A percentile compares a stretch with the other conserved stretches of the same genome.
phyloP scores from a whole-genome alignment of 2,888 invertebrate genomes.

The Coecobrya sp. region DNA sequence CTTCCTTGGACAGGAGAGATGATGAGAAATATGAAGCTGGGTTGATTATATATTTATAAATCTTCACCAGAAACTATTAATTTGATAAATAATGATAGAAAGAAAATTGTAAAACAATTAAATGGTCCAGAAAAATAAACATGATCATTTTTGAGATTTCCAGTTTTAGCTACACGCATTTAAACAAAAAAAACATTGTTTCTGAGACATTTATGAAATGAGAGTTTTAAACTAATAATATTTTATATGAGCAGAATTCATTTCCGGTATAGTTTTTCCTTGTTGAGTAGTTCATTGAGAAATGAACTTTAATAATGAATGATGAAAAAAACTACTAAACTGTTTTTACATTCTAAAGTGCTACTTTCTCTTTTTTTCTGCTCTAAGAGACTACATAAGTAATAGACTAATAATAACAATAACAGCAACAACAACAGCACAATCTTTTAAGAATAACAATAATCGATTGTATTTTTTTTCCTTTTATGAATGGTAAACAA shows the following conservation, averaged over 20 bases:
- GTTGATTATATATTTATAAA: not conserved
- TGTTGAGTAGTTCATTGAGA: too few relatives aligned
- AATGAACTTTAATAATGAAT: not conserved
- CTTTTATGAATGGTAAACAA: constrained; percentile 46
- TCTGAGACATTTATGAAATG: too few relatives aligned
- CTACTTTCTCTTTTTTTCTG: not conserved
- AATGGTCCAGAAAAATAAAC: too few relatives aligned
- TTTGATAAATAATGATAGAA: not conserved
- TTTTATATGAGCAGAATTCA: too few relatives aligned
- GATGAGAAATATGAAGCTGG: not conserved
- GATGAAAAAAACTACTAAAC: not conserved
- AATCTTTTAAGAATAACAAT: constrained; percentile 49
- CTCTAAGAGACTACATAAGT: not conserved
- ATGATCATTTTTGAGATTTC: too few relatives aligned
- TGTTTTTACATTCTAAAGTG: not conserved
- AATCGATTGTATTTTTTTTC: constrained; percentile 54
- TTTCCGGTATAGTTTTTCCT: too few relatives aligned
- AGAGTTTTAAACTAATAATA: too few relatives aligned
- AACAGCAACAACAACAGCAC: constrained; percentile 44
- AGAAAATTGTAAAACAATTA: not conserved
- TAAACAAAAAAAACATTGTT: too few relatives aligned
- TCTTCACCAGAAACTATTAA: not conserved
- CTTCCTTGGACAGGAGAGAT: not conserved
- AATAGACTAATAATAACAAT: constrained; percentile 43
- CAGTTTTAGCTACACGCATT: too few relatives aligned